These are phyloP conservation scores for Stenotaenia linearis DNA, from an alignment of 2,888 invertebrate genomes.

Conservation along the genomic window DNA sequence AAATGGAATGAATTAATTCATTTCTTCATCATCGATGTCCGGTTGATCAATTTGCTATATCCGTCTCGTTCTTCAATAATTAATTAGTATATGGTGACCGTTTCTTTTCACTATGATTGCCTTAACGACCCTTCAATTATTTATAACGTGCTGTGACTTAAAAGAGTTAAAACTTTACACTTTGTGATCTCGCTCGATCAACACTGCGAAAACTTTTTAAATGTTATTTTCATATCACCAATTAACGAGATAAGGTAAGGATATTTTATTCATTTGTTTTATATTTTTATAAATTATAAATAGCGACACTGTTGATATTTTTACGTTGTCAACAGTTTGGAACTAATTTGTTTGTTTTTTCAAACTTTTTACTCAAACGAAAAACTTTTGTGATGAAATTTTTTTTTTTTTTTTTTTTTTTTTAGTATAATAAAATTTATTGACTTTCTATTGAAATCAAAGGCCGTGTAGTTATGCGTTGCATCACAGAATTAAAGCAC, in stretches of 20 bases:
- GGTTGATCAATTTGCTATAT: conserved; percentile 15
- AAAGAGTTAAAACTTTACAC: background rate
- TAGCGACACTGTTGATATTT: background rate
- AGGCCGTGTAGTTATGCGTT: too few species aligned
- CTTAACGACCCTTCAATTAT: background rate
- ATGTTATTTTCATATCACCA: too few species aligned
- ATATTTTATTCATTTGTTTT: background rate
- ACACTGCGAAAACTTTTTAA: too few species aligned
- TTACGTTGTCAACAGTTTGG: background rate
- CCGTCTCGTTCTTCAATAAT: conserved; percentile 3
- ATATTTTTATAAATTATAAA: background rate
- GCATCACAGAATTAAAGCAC: too few species aligned
- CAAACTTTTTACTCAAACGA: too few species aligned
- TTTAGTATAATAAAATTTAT: too few species aligned
- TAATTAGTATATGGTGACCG: background rate
- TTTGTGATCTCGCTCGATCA: background rate
- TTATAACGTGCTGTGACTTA: background rate
- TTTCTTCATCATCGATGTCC: background rate
- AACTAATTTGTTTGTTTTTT: background rate
- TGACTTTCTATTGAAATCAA: too few species aligned
- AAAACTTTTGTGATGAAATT: too few species aligned
- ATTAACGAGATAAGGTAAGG: background rate
- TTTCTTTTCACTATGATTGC: background rate
- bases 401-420: too few species aligned
- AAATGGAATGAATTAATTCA: background rate